A percentile compares a stretch with the other conserved stretches of the same genome.
Evolutionary conservation across 1,140 invertebrate species (phyloP).

Genomic region (Drosophila trapezifrons): DNA sequence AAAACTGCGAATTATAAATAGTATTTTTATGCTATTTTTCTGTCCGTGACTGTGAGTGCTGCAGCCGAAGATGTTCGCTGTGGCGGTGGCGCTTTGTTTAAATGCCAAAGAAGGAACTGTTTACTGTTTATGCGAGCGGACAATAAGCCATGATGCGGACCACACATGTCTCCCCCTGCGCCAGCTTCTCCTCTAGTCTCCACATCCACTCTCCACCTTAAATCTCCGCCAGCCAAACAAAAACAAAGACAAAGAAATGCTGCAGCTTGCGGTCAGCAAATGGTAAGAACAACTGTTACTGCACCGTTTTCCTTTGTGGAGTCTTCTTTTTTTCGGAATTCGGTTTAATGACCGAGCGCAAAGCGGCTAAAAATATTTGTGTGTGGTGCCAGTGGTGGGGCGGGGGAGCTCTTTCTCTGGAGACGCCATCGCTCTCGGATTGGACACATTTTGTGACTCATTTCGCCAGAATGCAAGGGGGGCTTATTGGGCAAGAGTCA

Average conservation of each 20-base stretch:
- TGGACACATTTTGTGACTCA: conserved; percentile 49
- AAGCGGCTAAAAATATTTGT: conserved; percentile 75
- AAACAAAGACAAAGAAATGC: conserved; percentile 34
- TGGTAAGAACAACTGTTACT: conserved; percentile 73
- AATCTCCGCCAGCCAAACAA: conserved; percentile 46
- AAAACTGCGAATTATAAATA: no score
- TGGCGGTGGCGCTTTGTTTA: conserved; percentile 51
- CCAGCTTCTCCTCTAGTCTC: background rate
- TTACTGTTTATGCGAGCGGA: conserved; percentile 48
- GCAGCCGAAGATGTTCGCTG: conserved; percentile 22
- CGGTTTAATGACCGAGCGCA: conserved; percentile 73
- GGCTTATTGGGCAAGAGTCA: conserved; percentile 7
- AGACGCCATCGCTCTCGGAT: conserved; percentile 41
- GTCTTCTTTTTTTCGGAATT: conserved; percentile 44
- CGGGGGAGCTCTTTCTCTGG: conserved; percentile 11
- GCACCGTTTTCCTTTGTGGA: conserved; percentile 29
- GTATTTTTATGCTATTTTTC: background rate
- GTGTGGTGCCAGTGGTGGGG: conserved; percentile 42
- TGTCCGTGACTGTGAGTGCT: background rate
- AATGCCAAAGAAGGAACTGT: conserved; percentile 27
- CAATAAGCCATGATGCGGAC: conserved; percentile 45
- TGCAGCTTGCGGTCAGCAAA: conserved; percentile 70
- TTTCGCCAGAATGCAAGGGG: conserved; percentile 36
- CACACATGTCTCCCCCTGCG: conserved; percentile 51
- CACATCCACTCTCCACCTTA: background rate